These are phyloP conservation scores for Sarcophaga carnaria DNA, from an alignment of 2,888 invertebrate species.

Conservation along the genomic window DNA sequence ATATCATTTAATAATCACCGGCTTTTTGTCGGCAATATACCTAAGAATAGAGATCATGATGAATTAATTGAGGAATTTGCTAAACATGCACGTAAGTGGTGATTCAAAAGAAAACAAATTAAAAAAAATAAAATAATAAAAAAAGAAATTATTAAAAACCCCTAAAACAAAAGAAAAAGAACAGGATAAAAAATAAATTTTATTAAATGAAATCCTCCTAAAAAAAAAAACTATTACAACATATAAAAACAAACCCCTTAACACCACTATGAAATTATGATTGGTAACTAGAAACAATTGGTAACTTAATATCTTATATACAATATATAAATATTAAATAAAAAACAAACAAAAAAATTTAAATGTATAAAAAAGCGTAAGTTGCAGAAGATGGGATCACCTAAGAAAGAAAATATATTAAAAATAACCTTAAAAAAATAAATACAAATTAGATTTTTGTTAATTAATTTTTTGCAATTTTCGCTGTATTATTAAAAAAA, in stretches of 20 bases:
- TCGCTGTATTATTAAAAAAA: slow-evolving; percentile 72
- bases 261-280: slow-evolving; percentile 32
- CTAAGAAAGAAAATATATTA: slow-evolving; percentile 21
- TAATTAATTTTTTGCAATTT: slow-evolving; percentile 77
- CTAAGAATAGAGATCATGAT: slow-evolving; percentile 99
- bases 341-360: background rate
- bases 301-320: slow-evolving; percentile 35
- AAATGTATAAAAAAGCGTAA: slow-evolving; percentile 54
- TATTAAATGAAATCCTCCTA: slow-evolving; percentile 10
- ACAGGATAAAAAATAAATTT: slow-evolving; percentile 20
- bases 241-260: slow-evolving; percentile 26
- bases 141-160: slow-evolving; percentile 60
- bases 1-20: slow-evolving; percentile 99
- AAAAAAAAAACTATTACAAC: slow-evolving; percentile 22
- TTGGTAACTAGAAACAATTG: slow-evolving; percentile 59
- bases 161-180: slow-evolving; percentile 56
- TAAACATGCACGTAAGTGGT: slow-evolving; percentile 98
- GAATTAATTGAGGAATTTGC: slow-evolving; percentile 99
- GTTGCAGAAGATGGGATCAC: slow-evolving; percentile 54
- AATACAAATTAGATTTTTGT: slow-evolving; percentile 81
- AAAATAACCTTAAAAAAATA: background rate
- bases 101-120: slow-evolving; percentile 71
- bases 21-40: slow-evolving; percentile 99
- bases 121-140: slow-evolving; percentile 65
- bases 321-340: slow-evolving; percentile 2